A percentile compares a stretch with the other conserved stretches of the same genome.
Evolutionary conservation across 2,888 invertebrate species (phyloP).

Genomic region (Coleophora flavipennella): DNA sequence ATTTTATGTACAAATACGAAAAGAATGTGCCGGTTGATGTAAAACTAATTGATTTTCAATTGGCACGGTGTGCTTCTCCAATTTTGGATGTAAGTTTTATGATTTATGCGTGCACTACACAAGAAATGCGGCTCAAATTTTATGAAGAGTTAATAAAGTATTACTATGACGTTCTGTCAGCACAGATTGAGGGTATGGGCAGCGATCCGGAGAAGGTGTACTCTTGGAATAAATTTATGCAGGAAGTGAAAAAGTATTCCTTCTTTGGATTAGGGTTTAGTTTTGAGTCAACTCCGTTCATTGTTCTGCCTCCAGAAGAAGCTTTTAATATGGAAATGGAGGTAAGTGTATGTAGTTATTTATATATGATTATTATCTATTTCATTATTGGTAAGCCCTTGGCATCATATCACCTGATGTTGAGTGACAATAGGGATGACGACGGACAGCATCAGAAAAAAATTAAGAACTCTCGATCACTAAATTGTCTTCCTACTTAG

Average conservation of each 20-base stretch:
- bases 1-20: slow-evolving; percentile 73
- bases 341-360: no score
- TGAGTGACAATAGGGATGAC: no score
- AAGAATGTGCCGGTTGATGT: slow-evolving; percentile 40
- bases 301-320: slow-evolving; percentile 70
- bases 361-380: no score
- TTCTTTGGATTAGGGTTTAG: slow-evolving; percentile 73
- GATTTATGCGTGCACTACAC: slow-evolving; percentile 72
- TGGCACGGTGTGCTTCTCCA: slow-evolving; percentile 72
- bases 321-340: slow-evolving; percentile 72
- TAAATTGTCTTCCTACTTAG: no score
- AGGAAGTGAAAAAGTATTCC: slow-evolving; percentile 71
- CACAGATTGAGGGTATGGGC: slow-evolving; percentile 71
- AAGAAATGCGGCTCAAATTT: slow-evolving; percentile 66
- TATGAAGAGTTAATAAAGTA: slow-evolving; percentile 73
- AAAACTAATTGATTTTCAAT: slow-evolving; percentile 80
- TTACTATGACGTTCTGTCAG: slow-evolving; percentile 73
- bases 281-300: slow-evolving; percentile 73
- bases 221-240: slow-evolving; percentile 58
- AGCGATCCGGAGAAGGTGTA: slow-evolving; percentile 72
- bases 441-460: no score
- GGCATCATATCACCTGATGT: no score
- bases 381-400: no score
- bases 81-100: slow-evolving; percentile 72
- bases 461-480: no score